phyloP scores from a whole-genome alignment of 2,888 invertebrate species.

The Dicyrtomina minuta region DNA sequence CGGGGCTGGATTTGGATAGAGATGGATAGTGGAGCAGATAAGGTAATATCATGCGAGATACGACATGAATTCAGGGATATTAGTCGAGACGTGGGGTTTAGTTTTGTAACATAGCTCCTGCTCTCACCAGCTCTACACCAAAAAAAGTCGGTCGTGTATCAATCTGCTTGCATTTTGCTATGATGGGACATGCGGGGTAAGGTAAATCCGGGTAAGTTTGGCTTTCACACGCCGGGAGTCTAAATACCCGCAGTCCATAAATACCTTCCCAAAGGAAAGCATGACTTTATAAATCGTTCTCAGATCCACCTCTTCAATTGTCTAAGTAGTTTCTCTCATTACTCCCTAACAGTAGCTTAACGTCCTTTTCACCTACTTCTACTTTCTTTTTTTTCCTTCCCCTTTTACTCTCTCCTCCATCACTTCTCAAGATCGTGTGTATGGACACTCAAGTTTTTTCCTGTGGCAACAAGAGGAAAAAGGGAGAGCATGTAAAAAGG shows the following conservation, averaged over 20 bases:
- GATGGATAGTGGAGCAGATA: too few species aligned
- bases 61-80: too few species aligned
- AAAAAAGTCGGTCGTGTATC: conserved; percentile 21
- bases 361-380: not conserved
- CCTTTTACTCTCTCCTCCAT: not conserved
- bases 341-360: conserved; percentile 21
- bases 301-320: conserved; percentile 25
- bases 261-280: conserved; percentile 39
- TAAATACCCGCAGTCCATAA: conserved; percentile 45
- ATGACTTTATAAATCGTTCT: conserved; percentile 34
- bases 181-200: conserved; percentile 41
- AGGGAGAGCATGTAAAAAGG: not conserved
- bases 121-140: too few species aligned
- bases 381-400: not conserved
- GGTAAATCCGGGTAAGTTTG: conserved; percentile 39
- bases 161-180: conserved; percentile 24
- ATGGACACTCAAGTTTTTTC: not conserved
- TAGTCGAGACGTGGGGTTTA: too few species aligned
- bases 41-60: too few species aligned
- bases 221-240: conserved; percentile 39
- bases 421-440: too few species aligned
- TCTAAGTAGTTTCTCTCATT: conserved; percentile 29
- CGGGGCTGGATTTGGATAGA: too few species aligned
- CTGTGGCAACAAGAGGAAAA: not conserved
- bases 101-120: too few species aligned